Evolutionary conservation across 2,888 invertebrate species (phyloP).

Genomic region (Drosophila melanosoma): DNA sequence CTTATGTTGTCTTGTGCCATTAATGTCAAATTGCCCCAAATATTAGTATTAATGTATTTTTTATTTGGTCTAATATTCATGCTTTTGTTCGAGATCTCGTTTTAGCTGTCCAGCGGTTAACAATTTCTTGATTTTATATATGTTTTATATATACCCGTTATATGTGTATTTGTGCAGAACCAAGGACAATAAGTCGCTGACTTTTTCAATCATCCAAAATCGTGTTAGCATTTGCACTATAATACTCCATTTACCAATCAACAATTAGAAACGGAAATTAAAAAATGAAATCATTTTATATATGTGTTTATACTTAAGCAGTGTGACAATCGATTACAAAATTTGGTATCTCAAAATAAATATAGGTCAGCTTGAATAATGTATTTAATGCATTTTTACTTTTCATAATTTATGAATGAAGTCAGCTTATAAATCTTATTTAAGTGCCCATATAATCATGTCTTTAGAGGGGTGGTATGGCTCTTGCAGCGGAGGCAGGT

Average conservation of each 20-base stretch:
- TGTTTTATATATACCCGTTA: too few relatives aligned
- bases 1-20: slow-evolving; percentile 63
- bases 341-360: not conserved
- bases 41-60: slow-evolving; percentile 78
- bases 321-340: not conserved
- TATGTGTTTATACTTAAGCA: not conserved
- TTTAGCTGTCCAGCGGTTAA: slow-evolving; percentile 17
- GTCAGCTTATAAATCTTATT: not conserved
- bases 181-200: not conserved
- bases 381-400: not conserved
- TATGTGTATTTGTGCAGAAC: too few relatives aligned
- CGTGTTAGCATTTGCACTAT: not conserved
- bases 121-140: not conserved
- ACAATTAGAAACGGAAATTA: not conserved
- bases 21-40: slow-evolving; percentile 77
- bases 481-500: not conserved
- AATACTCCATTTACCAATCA: not conserved
- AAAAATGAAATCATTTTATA: not conserved
- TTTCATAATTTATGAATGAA: not conserved
- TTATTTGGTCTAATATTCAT: slow-evolving; percentile 64
- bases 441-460: not conserved
- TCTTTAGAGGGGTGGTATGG: not conserved
- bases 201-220: not conserved
- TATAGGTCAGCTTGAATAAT: not conserved
- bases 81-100: slow-evolving; percentile 22